Conservation (phyloP, 1,140 invertebrate genomes). For the Eriocheir sinensis region DNA sequence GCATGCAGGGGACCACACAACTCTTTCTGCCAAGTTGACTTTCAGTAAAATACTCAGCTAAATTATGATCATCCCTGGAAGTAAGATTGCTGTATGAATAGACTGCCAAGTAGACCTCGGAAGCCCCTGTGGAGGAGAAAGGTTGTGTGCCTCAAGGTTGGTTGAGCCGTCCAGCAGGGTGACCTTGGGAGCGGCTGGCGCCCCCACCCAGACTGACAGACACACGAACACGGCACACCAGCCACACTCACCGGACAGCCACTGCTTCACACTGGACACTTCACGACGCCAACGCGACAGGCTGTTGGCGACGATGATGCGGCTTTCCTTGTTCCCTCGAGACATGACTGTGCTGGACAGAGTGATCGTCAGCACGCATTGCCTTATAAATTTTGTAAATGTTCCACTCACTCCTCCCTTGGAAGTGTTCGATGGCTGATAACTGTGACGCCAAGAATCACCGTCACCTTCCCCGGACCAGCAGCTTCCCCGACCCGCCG, state of each 20-base stretch:
- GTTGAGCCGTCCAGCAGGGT: slow-evolving; percentile 11
- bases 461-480: slow-evolving; percentile 18
- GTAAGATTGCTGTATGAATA: neutral
- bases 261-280: neutral
- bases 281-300: neutral
- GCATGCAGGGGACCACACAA: slow-evolving; percentile 72
- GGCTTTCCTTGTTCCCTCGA: neutral
- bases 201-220: neutral
- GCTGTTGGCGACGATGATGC: neutral
- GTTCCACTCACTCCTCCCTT: slow-evolving; percentile 2
- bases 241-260: neutral
- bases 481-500: neutral
- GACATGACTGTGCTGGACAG: neutral
- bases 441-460: neutral
- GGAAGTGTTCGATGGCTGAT: neutral
- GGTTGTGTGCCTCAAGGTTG: slow-evolving; percentile 46
- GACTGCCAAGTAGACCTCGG: neutral
- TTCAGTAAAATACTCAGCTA: neutral
- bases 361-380: neutral
- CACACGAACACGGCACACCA: neutral
- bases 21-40: slow-evolving; percentile 68
- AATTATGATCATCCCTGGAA: neutral
- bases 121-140: neutral
- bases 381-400: slow-evolving; percentile 26
- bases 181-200: neutral